These are phyloP conservation scores for Pterostichus madidus DNA, from an alignment of 2,888 invertebrate species.

Conservation along the genomic window DNA sequence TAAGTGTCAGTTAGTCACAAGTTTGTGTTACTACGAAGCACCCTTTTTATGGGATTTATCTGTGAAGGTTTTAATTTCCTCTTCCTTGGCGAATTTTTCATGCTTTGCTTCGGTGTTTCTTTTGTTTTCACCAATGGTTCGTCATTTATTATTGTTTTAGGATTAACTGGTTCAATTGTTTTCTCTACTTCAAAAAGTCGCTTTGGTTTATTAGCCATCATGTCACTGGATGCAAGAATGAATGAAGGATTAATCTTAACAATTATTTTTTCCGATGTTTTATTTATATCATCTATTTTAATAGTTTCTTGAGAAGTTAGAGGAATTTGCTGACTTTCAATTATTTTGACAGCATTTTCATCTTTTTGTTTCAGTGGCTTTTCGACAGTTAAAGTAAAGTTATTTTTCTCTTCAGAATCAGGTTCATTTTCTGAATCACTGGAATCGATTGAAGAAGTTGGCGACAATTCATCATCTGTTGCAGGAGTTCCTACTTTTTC, in stretches of 20 bases:
- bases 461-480: constrained; percentile 66
- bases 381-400: too few species aligned
- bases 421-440: constrained; percentile 61
- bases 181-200: too few species aligned
- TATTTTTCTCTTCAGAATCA: too few species aligned
- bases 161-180: neutral
- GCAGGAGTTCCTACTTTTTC: neutral
- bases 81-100: neutral
- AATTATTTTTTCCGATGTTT: too few species aligned
- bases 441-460: constrained; percentile 63
- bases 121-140: neutral
- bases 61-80: neutral
- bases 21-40: neutral
- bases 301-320: too few species aligned
- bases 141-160: neutral
- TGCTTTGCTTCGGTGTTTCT: neutral
- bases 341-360: too few species aligned
- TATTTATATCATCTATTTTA: too few species aligned
- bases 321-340: too few species aligned
- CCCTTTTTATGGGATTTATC: neutral
- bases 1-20: neutral
- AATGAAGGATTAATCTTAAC: too few species aligned
- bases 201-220: too few species aligned
- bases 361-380: too few species aligned
- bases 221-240: too few species aligned